A percentile compares a stretch with the other conserved stretches of the same genome.
These are phyloP conservation scores for Porites lobata DNA, from an alignment of 92 coral and sea anemone genomes.

Conservation along the genomic window DNA sequence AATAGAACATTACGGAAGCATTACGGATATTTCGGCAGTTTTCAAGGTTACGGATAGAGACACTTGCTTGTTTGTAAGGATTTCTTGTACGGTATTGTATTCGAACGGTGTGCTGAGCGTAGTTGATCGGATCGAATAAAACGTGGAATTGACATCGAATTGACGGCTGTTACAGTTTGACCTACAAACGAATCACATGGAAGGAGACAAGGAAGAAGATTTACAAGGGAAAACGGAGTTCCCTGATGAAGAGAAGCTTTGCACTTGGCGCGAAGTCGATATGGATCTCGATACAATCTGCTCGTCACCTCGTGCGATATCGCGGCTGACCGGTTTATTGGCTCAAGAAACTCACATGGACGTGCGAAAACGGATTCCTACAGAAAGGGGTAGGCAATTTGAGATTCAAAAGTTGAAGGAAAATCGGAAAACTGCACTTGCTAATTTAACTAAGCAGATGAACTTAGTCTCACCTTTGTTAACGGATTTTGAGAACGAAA, in stretches of 20 bases:
- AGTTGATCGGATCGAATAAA: too few species aligned
- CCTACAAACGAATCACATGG: too few species aligned
- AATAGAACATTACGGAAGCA: too few species aligned
- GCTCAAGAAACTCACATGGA: constrained; percentile 37
- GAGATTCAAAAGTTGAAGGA: constrained; percentile 48
- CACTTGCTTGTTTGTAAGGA: too few species aligned
- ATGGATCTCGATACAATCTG: neutral
- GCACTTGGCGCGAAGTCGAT: neutral
- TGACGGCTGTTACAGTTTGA: too few species aligned
- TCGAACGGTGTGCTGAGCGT: too few species aligned
- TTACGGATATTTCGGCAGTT: too few species aligned
- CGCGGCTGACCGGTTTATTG: constrained; percentile 20
- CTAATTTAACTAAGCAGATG: constrained; percentile 49
- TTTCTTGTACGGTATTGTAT: too few species aligned
- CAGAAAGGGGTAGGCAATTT: constrained; percentile 49
- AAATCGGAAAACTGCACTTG: constrained; percentile 51
- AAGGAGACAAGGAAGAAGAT: constrained; percentile 10
- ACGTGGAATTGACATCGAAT: too few species aligned
- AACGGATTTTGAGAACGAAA: constrained; percentile 27
- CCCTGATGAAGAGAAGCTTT: too few species aligned
- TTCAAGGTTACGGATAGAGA: too few species aligned
- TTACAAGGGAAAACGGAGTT: neutral
- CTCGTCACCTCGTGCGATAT: constrained; percentile 22
- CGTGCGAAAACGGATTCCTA: constrained; percentile 25
- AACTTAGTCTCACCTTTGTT: constrained; percentile 55